A percentile compares a stretch with the other conserved stretches of the same genome.
These are phyloP conservation scores for Gambusia holbrooki DNA, from an alignment of 2,113 vertebrate species.

Conservation along the genomic window DNA sequence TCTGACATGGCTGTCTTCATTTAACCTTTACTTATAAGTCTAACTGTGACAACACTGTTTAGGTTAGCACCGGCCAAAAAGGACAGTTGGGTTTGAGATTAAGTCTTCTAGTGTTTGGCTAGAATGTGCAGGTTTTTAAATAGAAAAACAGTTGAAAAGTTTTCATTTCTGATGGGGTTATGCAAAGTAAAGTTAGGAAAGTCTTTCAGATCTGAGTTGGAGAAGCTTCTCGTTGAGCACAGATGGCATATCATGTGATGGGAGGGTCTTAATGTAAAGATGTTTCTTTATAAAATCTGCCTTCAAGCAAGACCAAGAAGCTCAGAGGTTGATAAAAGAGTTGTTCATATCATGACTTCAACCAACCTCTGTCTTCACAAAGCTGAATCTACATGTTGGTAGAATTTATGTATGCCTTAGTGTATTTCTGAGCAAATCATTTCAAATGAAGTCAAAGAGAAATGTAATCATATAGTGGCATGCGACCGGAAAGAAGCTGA, in stretches of 20 bases:
- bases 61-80: conserved; percentile 35
- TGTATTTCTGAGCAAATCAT: too few relatives aligned
- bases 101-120: conserved; percentile 37
- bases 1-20: conserved; percentile 71
- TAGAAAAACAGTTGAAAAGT: conserved; percentile 3
- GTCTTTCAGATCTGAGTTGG: too few relatives aligned
- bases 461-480: too few relatives aligned
- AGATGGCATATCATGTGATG: too few relatives aligned
- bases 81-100: conserved; percentile 30
- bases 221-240: too few relatives aligned
- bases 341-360: background rate
- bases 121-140: conserved; percentile 4
- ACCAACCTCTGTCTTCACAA: too few relatives aligned
- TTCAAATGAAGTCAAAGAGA: too few relatives aligned
- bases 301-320: too few relatives aligned
- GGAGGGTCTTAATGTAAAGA: too few relatives aligned
- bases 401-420: background rate
- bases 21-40: conserved; percentile 73
- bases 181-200: too few relatives aligned
- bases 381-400: background rate
- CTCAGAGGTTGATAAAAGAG: too few relatives aligned
- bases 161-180: background rate
- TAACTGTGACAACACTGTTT: conserved; percentile 49
- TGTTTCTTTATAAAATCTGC: too few relatives aligned
- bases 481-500: background rate